Base-by-base conservation (phyloP, 1,140 invertebrate species). In the Drosophila ogumai region DNA sequence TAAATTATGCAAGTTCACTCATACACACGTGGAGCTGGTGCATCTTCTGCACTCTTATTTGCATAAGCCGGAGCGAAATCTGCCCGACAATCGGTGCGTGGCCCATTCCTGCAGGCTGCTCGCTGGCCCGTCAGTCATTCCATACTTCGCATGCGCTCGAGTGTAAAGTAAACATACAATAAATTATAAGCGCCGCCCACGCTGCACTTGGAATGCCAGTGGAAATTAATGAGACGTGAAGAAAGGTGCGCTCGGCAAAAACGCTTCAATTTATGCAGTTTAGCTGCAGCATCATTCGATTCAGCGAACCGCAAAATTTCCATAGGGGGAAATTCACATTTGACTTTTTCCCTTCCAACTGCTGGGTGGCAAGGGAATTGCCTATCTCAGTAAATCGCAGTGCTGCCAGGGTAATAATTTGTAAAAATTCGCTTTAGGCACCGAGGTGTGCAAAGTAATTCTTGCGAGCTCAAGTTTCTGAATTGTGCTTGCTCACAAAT, bases 151-250 rank as follows among this genome's bases (percentile, higher is more conserved):
- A 69, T 66, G 77, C 74, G 65, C 74, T 88, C 81, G 44, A 90
- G 80, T 85, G 85, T 64, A 75, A 90, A 72, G 75, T 75, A 81
- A 90, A 90, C 85, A 84, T 84, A 90, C 66, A 88, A 84, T 88
- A 84, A 88, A 81, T 88, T 84, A 84, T 81, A 88, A 84, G 61
- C 72, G 47, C 58, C 55, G 57, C 63, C 63, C 47, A 49, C 81
- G 31, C 61, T 60, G 74, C 43, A 49, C 50, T 46, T 65, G 68
- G 50, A 81, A 47, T 68, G 79, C 54, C 68, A 80, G 68, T 84
- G 72, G 52, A 84, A 87, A 74, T 87, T 88, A 88, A 87, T 87
- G 84, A 87, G 76, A 81, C 77, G 84, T 81, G 64, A 72, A 40
- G 43, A 77, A 87, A 82, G 84, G 82, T 87, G 79, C 28, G 43